Conservation (phyloP, 2,113 vertebrate species). For the Cyphomyrus discorhynchus region DNA sequence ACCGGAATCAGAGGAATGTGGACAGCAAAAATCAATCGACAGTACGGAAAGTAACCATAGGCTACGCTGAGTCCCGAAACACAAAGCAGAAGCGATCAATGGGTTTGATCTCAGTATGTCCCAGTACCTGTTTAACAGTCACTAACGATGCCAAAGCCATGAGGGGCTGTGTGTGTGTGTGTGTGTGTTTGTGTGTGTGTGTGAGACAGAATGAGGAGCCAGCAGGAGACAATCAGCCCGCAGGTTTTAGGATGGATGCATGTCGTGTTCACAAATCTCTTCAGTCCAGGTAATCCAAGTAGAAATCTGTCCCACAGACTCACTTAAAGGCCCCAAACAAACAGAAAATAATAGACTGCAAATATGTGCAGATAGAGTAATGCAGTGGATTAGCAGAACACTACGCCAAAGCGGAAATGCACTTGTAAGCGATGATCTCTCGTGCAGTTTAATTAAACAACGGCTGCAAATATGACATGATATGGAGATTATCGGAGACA, state of each 20-base stretch:
- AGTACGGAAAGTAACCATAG: slow-evolving; percentile 26
- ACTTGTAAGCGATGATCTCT: slow-evolving; percentile 6
- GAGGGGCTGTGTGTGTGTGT: slow-evolving; percentile 18
- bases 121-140: slow-evolving; percentile 29
- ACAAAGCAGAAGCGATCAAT: slow-evolving; percentile 39
- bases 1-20: not conserved
- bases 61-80: slow-evolving; percentile 21
- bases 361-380: not conserved
- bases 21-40: slow-evolving; percentile 22
- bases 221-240: not conserved
- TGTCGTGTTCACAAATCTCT: not conserved
- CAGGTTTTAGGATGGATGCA: not conserved
- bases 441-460: slow-evolving; percentile 24
- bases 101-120: slow-evolving; percentile 38
- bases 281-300: not conserved
- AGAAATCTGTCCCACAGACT: not conserved
- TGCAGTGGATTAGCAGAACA: not conserved
- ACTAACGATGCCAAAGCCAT: slow-evolving; percentile 42
- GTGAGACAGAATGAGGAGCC: not conserved
- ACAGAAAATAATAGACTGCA: not conserved
- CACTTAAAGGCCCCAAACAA: not conserved
- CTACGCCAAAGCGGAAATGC: not conserved
- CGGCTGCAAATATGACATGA: slow-evolving; percentile 59
- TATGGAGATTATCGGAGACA: slow-evolving; percentile 59
- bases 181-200: too few relatives aligned